phyloP scores from a whole-genome alignment of 2,113 vertebrate species.

The Pitta sordida region DNA sequence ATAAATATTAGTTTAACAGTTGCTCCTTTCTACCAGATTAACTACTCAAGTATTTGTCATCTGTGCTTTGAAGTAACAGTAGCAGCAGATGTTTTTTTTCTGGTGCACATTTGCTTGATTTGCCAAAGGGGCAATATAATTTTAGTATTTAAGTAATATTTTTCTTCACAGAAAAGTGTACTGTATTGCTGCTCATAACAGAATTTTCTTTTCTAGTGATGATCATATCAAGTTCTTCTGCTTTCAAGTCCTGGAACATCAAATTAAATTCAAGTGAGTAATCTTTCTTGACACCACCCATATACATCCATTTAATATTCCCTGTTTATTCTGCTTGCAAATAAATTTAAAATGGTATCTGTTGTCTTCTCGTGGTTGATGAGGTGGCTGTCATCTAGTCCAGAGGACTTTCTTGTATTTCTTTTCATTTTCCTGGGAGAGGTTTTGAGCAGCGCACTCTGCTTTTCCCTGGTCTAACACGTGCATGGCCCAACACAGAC shows the following conservation, averaged over 20 bases:
- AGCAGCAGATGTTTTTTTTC: neutral
- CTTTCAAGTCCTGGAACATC: conserved; percentile 97
- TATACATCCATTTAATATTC: neutral
- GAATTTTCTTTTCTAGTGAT: conserved; percentile 75
- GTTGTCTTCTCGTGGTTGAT: neutral
- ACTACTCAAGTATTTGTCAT: neutral
- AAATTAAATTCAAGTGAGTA: conserved; percentile 94
- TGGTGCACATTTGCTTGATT: neutral
- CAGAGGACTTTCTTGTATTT: neutral
- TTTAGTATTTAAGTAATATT: neutral
- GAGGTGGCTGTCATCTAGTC: neutral
- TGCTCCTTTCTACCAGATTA: neutral
- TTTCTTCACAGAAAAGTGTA: neutral
- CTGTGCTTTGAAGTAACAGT: neutral
- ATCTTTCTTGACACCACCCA: neutral
- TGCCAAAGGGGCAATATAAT: neutral
- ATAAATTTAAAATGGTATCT: neutral
- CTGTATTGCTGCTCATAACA: neutral
- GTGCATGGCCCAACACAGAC: neutral
- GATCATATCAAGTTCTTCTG: conserved; percentile 99
- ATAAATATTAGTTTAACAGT: neutral
- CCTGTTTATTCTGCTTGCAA: neutral
- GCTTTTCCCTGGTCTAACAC: neutral
- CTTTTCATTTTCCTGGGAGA: neutral
- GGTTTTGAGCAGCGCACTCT: neutral